Conservation (phyloP, 2,113 vertebrate species). For the Mugil cephalus region DNA sequence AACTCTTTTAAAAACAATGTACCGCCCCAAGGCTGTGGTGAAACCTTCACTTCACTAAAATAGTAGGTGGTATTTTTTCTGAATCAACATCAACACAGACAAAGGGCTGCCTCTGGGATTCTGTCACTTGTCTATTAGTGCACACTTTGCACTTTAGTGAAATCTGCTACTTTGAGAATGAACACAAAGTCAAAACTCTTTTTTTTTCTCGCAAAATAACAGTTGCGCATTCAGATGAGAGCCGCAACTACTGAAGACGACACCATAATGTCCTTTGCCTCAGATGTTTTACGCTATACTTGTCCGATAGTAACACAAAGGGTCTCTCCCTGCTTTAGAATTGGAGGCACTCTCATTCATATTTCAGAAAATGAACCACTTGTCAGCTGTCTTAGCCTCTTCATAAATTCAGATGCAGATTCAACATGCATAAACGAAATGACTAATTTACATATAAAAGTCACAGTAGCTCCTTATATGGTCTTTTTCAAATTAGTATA, state of each 20-base stretch:
- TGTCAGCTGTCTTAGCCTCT: too few relatives aligned
- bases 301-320: neutral
- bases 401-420: too few relatives aligned
- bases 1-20: neutral
- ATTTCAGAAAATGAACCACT: too few relatives aligned
- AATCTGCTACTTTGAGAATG: neutral
- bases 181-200: neutral
- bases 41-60: neutral
- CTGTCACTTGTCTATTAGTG: neutral
- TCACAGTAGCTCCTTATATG: too few relatives aligned
- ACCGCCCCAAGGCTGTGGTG: neutral
- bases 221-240: neutral
- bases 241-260: neutral
- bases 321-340: too few relatives aligned
- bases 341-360: too few relatives aligned
- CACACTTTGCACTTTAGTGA: neutral
- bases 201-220: neutral
- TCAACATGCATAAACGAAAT: too few relatives aligned
- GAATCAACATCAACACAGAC: neutral
- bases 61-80: neutral
- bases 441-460: too few relatives aligned
- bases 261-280: neutral
- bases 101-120: neutral
- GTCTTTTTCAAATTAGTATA: too few relatives aligned
- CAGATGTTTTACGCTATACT: conserved; percentile 2